Percentiles rank a stretch among this genome's conserved stretches.
Conservation (phyloP, 2,797 vertebrate genomes). For the Halcyon leucocephala region DNA sequence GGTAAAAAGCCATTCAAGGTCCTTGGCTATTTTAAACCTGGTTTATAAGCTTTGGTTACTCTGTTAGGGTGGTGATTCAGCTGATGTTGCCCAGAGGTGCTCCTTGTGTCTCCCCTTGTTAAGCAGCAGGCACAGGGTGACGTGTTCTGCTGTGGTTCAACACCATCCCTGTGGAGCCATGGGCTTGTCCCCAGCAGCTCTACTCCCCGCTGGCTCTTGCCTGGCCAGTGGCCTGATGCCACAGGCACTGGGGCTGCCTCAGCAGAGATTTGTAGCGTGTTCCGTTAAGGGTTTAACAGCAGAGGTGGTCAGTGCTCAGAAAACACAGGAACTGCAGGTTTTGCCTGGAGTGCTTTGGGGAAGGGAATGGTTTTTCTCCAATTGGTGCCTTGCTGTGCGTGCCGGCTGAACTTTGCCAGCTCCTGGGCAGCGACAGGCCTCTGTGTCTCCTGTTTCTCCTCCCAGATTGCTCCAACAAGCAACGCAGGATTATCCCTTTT, state of each 20-base stretch:
- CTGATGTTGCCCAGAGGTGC: not conserved
- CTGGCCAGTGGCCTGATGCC: not conserved
- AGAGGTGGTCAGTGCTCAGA: not conserved
- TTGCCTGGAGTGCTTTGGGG: not conserved
- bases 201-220: not conserved
- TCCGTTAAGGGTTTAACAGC: not conserved
- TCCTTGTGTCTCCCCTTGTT: not conserved
- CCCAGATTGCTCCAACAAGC: rapidly evolving
- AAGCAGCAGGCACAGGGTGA: rapidly evolving
- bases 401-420: not conserved
- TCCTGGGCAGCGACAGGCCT: not conserved
- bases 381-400: rapidly evolving
- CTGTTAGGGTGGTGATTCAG: not conserved
- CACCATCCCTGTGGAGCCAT: not conserved
- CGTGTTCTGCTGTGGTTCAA: not conserved
- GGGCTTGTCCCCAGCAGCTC: not conserved
- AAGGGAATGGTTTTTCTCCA: not conserved
- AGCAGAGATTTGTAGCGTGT: rapidly evolving
- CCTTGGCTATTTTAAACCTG: not conserved
- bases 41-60: not conserved
- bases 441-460: not conserved
- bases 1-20: conserved; percentile 11
- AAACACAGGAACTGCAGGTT: not conserved
- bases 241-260: not conserved
- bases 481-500: rapidly evolving